A percentile compares a stretch with the other conserved stretches of the same genome.
These are phyloP conservation scores for Limnephilus lunatus DNA, from an alignment of 2,888 invertebrate species.

Conservation along the genomic window DNA sequence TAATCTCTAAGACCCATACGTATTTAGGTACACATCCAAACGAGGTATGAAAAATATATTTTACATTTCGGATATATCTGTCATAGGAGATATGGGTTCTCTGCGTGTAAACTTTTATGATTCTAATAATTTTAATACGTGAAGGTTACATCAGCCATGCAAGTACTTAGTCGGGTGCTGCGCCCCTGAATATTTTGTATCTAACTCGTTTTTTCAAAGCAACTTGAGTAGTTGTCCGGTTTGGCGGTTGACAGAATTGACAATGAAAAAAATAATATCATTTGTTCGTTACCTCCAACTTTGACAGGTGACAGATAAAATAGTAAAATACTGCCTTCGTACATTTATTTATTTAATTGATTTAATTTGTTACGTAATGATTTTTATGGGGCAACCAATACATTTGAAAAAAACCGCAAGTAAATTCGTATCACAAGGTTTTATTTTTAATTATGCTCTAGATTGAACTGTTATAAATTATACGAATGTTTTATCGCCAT, in stretches of 20 bases:
- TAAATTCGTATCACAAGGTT: not conserved
- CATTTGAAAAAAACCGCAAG: not conserved
- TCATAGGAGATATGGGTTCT: too few species aligned
- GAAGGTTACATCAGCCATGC: not conserved
- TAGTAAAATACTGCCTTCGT: not conserved
- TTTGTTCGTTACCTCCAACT: not conserved
- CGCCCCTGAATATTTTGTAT: not conserved
- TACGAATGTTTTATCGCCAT: not conserved
- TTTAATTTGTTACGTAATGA: not conserved
- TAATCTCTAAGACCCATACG: not conserved
- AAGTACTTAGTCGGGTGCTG: not conserved
- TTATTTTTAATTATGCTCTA: not conserved
- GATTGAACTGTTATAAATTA: not conserved
- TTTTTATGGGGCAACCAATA: not conserved
- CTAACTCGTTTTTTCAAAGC: not conserved
- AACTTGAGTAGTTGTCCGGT: not conserved
- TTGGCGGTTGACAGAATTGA: constrained; percentile 29
- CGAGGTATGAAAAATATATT: not conserved
- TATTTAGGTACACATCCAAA: not conserved
- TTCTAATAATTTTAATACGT: not conserved
- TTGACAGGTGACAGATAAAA: constrained; percentile 20
- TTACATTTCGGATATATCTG: not conserved
- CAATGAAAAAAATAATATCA: constrained; percentile 26
- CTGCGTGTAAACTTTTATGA: not conserved
- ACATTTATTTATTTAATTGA: constrained; percentile 29